Percentiles rank a stretch among this genome's conserved stretches.
Evolutionary conservation across 2,888 invertebrate genomes (phyloP).

Genomic region (Iselma pallidipennis): DNA sequence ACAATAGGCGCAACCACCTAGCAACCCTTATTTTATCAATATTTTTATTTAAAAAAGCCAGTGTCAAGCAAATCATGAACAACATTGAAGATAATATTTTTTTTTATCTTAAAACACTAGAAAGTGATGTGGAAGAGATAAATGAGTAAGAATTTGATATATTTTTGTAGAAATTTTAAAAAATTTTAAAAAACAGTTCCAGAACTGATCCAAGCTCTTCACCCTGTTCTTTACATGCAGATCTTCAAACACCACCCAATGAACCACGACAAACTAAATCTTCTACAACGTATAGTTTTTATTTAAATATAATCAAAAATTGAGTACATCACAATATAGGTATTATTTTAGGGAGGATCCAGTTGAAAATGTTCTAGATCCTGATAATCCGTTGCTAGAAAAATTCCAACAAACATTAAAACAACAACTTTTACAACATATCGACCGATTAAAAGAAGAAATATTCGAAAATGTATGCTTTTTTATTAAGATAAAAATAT

Average conservation of each 20-base stretch:
- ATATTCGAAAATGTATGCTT: constrained; percentile 66
- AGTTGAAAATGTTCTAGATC: constrained; percentile 9
- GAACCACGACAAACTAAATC: background rate
- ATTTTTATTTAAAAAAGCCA: background rate
- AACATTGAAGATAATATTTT: background rate
- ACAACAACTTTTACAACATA: constrained; percentile 59
- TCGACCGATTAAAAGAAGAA: constrained; percentile 67
- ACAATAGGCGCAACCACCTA: too few species aligned
- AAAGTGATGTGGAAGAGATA: too few species aligned
- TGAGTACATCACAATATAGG: background rate
- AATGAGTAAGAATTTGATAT: too few species aligned
- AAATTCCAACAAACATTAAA: constrained; percentile 44
- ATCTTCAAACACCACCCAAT: background rate
- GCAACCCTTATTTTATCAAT: background rate
- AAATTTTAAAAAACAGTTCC: background rate
- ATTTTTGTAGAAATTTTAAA: too few species aligned
- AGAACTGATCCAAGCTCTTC: too few species aligned
- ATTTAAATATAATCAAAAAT: background rate
- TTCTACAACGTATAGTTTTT: background rate
- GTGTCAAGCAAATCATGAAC: background rate
- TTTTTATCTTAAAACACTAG: background rate
- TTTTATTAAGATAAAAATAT: constrained; percentile 1
- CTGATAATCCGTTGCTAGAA: constrained; percentile 24
- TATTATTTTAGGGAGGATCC: background rate
- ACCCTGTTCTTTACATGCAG: background rate